Conservation (phyloP, 1,140 invertebrate genomes). For the Drosophila arawakana region DNA sequence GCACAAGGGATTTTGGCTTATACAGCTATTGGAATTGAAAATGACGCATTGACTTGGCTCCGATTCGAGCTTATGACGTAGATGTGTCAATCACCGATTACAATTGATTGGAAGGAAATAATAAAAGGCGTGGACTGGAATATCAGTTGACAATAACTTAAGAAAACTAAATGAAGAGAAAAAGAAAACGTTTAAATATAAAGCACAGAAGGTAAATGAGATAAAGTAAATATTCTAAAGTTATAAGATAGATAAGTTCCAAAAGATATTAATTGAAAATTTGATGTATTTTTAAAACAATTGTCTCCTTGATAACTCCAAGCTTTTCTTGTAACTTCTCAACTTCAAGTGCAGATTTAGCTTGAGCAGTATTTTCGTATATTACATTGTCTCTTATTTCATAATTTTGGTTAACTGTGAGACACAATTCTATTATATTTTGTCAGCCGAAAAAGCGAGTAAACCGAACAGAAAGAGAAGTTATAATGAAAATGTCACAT, state of each 20-base stretch:
- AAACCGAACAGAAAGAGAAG: conserved; percentile 57
- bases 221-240: too few species aligned
- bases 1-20: conserved; percentile 37
- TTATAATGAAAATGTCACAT: conserved; percentile 80
- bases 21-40: not conserved
- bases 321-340: not conserved
- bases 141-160: not conserved
- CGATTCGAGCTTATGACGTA: conserved; percentile 21
- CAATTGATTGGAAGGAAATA: conserved; percentile 20
- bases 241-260: too few species aligned
- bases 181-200: too few species aligned
- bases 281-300: not conserved
- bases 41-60: conserved; percentile 19
- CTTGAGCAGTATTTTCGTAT: conserved; percentile 1
- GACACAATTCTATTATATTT: conserved; percentile 29
- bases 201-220: too few species aligned
- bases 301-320: not conserved
- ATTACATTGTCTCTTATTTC: conserved; percentile 3
- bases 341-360: not conserved
- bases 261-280: too few species aligned
- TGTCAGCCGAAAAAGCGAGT: conserved; percentile 29
- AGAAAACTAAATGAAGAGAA: not conserved
- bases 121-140: not conserved
- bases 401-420: conserved; percentile 17
- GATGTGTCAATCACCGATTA: conserved; percentile 5